A percentile compares a stretch with the other conserved stretches of the same genome.
These are phyloP conservation scores for Actinemys pallida DNA, from an alignment of 2,113 vertebrate genomes.

Conservation along the genomic window DNA sequence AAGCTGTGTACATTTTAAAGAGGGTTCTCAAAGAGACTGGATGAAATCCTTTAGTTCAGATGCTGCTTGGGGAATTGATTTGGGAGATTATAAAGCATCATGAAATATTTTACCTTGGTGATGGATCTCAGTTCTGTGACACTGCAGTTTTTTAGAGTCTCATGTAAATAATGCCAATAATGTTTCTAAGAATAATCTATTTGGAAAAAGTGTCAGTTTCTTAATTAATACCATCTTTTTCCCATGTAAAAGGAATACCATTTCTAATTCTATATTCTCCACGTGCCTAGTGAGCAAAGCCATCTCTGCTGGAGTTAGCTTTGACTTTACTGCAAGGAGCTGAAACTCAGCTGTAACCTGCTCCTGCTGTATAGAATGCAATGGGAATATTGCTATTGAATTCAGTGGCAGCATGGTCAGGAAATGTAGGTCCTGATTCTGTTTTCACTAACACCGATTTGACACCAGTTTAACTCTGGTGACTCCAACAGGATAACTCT, in stretches of 20 bases:
- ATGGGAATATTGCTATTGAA: slow-evolving; percentile 23
- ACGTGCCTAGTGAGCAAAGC: slow-evolving; percentile 33
- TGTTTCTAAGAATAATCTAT: slow-evolving; percentile 72
- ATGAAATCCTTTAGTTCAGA: slow-evolving; percentile 80
- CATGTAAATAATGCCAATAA: slow-evolving; percentile 71
- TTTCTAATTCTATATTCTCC: slow-evolving; percentile 45
- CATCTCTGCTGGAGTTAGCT: background rate
- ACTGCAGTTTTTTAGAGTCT: slow-evolving; percentile 61
- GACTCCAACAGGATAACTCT: background rate
- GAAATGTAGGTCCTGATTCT: background rate
- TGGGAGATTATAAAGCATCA: slow-evolving; percentile 75
- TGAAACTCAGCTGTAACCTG: slow-evolving; percentile 19
- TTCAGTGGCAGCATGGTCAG: background rate
- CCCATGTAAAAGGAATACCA: background rate
- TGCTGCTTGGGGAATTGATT: slow-evolving; percentile 75
- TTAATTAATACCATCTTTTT: slow-evolving; percentile 49
- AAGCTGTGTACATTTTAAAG: slow-evolving; percentile 80
- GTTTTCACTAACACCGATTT: background rate
- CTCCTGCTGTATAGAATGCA: background rate
- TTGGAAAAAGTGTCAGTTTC: slow-evolving; percentile 67
- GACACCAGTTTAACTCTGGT: background rate
- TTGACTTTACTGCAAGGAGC: slow-evolving; percentile 47
- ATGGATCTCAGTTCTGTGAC: slow-evolving; percentile 71
- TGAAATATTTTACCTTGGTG: slow-evolving; percentile 76
- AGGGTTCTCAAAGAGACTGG: slow-evolving; percentile 78